phyloP scores from a whole-genome alignment of 2,113 vertebrate genomes.

The Ameiurus melas region DNA sequence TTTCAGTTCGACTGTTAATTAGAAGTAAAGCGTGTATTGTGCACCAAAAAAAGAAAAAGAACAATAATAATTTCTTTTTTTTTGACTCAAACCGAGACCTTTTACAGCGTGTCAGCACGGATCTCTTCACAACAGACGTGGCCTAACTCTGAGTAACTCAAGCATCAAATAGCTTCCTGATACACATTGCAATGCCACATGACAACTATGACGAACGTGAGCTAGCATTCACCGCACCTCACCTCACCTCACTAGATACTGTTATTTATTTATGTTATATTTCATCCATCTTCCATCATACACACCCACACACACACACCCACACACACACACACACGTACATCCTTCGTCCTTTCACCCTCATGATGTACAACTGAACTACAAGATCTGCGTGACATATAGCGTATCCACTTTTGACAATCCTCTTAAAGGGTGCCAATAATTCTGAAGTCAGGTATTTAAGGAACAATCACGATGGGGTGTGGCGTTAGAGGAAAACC shows the following conservation, averaged over 20 bases:
- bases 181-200: not conserved
- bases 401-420: not conserved
- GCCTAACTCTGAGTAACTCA: not conserved
- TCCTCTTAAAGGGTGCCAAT: not conserved
- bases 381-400: not conserved
- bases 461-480: not conserved
- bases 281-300: not conserved
- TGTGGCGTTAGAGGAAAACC: not conserved
- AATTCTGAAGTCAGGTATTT: not conserved
- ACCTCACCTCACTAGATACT: not conserved
- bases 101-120: constrained; percentile 13
- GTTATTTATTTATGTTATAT: not conserved
- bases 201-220: not conserved
- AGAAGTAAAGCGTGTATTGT: not conserved
- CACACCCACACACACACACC: no score
- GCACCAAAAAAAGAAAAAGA: not conserved
- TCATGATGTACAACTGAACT: not conserved
- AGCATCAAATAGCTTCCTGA: constrained; percentile 26
- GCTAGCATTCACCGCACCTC: constrained; percentile 1
- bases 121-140: constrained; percentile 2
- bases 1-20: not conserved
- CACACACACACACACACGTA: no score
- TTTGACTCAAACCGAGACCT: not conserved
- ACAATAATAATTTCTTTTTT: not conserved
- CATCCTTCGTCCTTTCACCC: not conserved